phyloP scores from a whole-genome alignment of 2,113 vertebrate species.

The Tragulus kanchil region DNA sequence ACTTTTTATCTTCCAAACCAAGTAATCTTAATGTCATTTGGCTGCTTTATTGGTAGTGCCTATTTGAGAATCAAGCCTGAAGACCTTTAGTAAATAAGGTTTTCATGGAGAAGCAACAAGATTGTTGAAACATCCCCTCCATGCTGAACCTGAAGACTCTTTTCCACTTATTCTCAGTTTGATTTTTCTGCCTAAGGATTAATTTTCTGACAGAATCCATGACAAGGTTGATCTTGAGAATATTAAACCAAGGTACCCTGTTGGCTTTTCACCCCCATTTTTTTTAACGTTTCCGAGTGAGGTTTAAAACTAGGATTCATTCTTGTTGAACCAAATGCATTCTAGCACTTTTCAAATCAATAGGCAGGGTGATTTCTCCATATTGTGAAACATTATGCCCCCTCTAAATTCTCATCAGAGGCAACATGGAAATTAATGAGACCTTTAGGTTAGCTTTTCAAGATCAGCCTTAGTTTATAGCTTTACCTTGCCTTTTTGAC shows the following conservation, averaged over 20 bases:
- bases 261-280: neutral
- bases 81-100: conserved; percentile 60
- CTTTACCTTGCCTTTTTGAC: conserved; percentile 79
- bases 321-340: conserved; percentile 55
- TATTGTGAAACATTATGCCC: conserved; percentile 69
- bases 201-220: conserved; percentile 81
- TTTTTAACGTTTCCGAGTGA: neutral
- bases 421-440: conserved; percentile 68
- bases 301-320: conserved; percentile 71
- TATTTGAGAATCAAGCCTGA: conserved; percentile 58
- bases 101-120: conserved; percentile 67
- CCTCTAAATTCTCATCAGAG: conserved; percentile 75
- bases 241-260: conserved; percentile 79
- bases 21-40: neutral
- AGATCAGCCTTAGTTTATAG: conserved; percentile 80
- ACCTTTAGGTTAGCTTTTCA: conserved; percentile 78
- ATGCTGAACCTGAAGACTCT: conserved; percentile 68
- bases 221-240: conserved; percentile 81
- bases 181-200: conserved; percentile 83
- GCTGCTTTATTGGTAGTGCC: conserved; percentile 29
- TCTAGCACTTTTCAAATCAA: conserved; percentile 80
- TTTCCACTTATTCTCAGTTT: conserved; percentile 79
- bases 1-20: neutral
- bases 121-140: conserved; percentile 64
- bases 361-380: conserved; percentile 71